Evolutionary conservation across 2,888 invertebrate species (phyloP).

Genomic region (Trissoscelio sp.): DNA sequence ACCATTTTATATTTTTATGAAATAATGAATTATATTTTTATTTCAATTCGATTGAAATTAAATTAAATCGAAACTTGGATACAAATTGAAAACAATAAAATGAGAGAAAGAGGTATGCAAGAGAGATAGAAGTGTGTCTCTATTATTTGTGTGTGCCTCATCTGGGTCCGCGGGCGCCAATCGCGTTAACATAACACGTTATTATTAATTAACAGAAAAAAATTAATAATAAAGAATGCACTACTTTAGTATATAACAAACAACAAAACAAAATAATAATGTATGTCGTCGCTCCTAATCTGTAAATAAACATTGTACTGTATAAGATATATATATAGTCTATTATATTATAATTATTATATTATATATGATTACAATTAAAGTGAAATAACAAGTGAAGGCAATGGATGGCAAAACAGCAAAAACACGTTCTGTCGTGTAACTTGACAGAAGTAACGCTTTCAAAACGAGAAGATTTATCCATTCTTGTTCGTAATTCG

Average conservation of each 20-base stretch:
- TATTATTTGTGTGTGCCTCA: slow-evolving; percentile 54
- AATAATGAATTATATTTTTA: not conserved
- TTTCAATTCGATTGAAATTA: not conserved
- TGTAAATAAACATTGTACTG: slow-evolving; percentile 83
- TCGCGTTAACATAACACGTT: slow-evolving; percentile 72
- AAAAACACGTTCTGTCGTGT: slow-evolving; percentile 10
- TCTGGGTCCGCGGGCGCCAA: slow-evolving; percentile 49
- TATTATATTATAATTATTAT: slow-evolving; percentile 62
- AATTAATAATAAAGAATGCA: slow-evolving; percentile 80
- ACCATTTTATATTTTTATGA: too few relatives aligned
- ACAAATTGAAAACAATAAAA: slow-evolving; percentile 23
- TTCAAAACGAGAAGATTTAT: slow-evolving; percentile 27
- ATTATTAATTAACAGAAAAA: slow-evolving; percentile 79
- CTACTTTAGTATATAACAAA: slow-evolving; percentile 79
- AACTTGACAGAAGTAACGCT: slow-evolving; percentile 21
- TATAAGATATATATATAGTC: slow-evolving; percentile 76
- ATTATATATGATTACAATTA: too few relatives aligned
- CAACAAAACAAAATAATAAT: slow-evolving; percentile 76
- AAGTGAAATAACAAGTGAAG: not conserved
- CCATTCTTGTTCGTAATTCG: slow-evolving; percentile 12
- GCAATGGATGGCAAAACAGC: slow-evolving; percentile 6
- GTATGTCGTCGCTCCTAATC: slow-evolving; percentile 83
- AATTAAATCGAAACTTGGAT: slow-evolving; percentile 7
- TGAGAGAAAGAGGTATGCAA: slow-evolving; percentile 30
- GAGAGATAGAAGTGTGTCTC: slow-evolving; percentile 32